A percentile compares a stretch with the other conserved stretches of the same genome.
These are phyloP conservation scores for Strix occidentalis DNA, from an alignment of 2,797 vertebrate species.

Conservation along the genomic window DNA sequence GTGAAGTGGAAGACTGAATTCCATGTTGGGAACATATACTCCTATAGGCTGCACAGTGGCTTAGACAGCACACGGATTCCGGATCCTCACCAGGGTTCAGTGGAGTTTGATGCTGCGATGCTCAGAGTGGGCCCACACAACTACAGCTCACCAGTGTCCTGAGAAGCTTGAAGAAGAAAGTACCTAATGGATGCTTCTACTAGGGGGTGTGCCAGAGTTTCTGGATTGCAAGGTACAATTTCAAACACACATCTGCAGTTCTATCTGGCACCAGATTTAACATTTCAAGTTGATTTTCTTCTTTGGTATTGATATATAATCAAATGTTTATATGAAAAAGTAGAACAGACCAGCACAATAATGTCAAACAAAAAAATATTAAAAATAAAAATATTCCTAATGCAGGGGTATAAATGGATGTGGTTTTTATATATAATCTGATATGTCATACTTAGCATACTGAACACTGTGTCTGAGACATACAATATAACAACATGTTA, in stretches of 20 bases:
- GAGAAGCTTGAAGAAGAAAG: neutral
- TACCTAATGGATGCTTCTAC: neutral
- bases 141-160: neutral
- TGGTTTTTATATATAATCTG: neutral
- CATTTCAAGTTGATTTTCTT: neutral
- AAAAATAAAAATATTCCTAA: neutral
- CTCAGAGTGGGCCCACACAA: neutral
- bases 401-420: neutral
- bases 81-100: neutral
- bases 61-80: neutral
- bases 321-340: neutral
- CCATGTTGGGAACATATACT: rapidly evolving
- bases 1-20: neutral
- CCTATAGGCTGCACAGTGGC: neutral
- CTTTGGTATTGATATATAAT: conserved; percentile 31
- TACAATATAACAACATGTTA: neutral
- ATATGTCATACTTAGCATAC: neutral
- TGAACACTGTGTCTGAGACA: neutral
- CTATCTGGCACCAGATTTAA: neutral
- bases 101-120: neutral
- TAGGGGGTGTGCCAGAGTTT: neutral
- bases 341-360: neutral
- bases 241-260: neutral
- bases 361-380: neutral
- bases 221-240: neutral